These are phyloP conservation scores for Fistularia tabacaria DNA, from an alignment of 2,797 vertebrate genomes.

Conservation along the genomic window DNA sequence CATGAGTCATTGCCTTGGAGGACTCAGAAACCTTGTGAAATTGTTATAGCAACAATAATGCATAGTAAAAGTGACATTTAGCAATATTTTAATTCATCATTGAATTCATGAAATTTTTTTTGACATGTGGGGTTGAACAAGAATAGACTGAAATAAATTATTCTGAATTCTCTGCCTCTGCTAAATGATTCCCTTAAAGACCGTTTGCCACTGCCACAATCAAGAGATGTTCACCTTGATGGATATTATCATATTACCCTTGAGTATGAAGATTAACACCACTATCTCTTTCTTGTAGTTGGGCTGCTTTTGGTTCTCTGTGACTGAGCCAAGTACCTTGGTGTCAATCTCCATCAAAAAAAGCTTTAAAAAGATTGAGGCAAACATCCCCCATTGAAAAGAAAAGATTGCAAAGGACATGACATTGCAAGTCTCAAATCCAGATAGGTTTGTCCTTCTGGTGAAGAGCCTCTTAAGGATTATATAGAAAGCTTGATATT, in stretches of 20 bases:
- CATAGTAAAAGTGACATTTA: no score
- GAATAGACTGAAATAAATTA: no score
- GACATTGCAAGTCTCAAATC: constrained; percentile 18
- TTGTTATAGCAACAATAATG: no score
- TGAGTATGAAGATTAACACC: constrained; percentile 4
- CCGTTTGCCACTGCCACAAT: no score
- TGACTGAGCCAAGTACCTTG: constrained; percentile 7
- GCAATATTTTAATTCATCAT: no score
- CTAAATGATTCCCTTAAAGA: no score
- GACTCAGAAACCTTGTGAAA: no score
- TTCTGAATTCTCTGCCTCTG: no score
- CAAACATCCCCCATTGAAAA: constrained; percentile 13
- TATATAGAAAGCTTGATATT: constrained; percentile 21
- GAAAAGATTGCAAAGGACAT: constrained; percentile 11
- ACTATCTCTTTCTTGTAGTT: constrained; percentile 1
- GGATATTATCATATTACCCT: not conserved
- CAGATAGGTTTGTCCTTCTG: constrained; percentile 6
- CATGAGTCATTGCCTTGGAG: no score
- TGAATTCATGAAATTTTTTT: no score
- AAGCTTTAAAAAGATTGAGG: constrained; percentile 12
- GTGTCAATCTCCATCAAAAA: constrained; percentile 12
- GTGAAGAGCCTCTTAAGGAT: constrained; percentile 14
- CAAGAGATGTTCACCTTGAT: no score
- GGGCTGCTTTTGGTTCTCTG: constrained; percentile 6
- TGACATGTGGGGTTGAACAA: no score